Conservation (phyloP, 1,140 invertebrate species). For the Dinoponera quadriceps region DNA sequence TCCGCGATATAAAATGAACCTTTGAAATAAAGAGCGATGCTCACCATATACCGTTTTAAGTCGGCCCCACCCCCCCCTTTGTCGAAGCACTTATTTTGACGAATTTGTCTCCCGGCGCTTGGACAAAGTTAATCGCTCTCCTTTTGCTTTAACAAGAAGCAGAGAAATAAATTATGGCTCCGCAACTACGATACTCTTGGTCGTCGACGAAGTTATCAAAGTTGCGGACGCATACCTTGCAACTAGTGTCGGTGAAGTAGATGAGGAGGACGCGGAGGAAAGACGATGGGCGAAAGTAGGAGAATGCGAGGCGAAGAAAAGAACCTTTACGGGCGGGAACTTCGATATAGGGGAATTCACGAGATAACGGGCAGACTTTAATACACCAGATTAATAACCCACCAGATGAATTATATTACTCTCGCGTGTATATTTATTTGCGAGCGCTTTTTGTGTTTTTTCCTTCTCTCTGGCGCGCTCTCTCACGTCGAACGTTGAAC, state of each 20-base stretch:
- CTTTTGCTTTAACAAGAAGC: constrained; percentile 43
- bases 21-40: constrained; percentile 18
- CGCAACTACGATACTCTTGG: constrained; percentile 44
- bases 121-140: constrained; percentile 49
- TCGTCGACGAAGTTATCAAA: constrained; percentile 54
- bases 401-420: constrained; percentile 46
- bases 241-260: constrained; percentile 22
- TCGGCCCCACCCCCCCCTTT: neutral
- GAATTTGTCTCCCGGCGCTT: constrained; percentile 7
- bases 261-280: neutral
- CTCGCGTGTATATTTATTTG: constrained; percentile 32
- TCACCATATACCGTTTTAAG: neutral
- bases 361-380: constrained; percentile 45
- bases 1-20: neutral
- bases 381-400: constrained; percentile 42
- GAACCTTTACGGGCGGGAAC: constrained; percentile 15
- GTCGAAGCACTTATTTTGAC: constrained; percentile 11
- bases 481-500: neutral
- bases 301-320: constrained; percentile 32
- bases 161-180: constrained; percentile 50
- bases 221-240: constrained; percentile 44
- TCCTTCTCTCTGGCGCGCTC: neutral
- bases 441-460: neutral
- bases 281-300: constrained; percentile 26
- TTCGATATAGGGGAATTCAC: constrained; percentile 53